A percentile compares a stretch with the other conserved stretches of the same genome.
Conservation (phyloP, 1,140 invertebrate genomes). For the Spodoptera frugiperda region DNA sequence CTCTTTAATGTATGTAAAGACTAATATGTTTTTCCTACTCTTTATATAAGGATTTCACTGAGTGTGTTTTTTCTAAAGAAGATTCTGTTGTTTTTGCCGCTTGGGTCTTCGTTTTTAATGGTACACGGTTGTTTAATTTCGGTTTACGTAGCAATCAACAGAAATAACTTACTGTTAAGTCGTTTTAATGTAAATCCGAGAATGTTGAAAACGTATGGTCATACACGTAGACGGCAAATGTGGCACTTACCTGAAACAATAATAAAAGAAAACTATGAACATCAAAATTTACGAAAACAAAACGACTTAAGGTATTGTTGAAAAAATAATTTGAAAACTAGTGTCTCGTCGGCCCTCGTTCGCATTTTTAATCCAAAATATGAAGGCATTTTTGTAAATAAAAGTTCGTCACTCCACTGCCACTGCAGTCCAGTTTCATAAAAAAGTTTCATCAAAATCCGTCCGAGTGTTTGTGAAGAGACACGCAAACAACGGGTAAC, state of each 20-base stretch:
- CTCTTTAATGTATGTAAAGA: conserved; percentile 22
- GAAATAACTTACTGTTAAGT: too few species aligned
- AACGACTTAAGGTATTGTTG: not conserved
- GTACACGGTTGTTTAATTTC: too few species aligned
- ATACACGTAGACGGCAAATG: not conserved
- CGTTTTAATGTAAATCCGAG: too few species aligned
- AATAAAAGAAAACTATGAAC: conserved; percentile 14
- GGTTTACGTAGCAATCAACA: too few species aligned
- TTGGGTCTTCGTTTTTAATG: not conserved
- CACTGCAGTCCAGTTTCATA: not conserved
- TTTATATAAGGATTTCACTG: not conserved
- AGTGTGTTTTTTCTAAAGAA: conserved; percentile 17
- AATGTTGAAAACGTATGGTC: not conserved
- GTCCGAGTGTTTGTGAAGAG: conserved; percentile 1
- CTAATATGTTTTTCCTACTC: conserved; percentile 20
- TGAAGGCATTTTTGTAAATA: conserved; percentile 26
- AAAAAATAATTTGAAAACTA: conserved; percentile 16
- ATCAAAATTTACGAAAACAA: not conserved
- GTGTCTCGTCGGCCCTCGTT: not conserved
- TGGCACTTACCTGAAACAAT: conserved; percentile 35
- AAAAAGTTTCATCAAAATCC: conserved; percentile 21
- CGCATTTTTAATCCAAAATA: not conserved
- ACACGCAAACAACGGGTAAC: not conserved
- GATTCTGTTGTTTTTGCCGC: not conserved
- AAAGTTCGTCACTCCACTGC: conserved; percentile 2